Evolutionary conservation across 2,113 vertebrate species (phyloP), one percentile per base, ranked within the genome.

Genomic region (Puntigrus tetrazona): DNA sequence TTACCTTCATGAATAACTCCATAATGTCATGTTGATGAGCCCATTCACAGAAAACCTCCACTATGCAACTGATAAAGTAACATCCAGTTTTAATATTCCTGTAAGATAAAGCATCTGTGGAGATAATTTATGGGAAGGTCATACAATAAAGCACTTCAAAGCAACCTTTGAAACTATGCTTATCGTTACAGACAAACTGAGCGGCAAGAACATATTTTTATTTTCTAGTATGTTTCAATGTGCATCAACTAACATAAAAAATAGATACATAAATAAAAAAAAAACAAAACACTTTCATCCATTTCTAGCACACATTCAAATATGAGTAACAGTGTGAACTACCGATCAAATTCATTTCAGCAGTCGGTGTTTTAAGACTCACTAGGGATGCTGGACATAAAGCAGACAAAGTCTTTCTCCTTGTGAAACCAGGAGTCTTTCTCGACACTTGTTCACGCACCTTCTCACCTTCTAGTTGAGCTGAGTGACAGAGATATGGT

Each of bases 391-490:
- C 3, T 13, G 5, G 75, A 57, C 50, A 57, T 77, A 14, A 77
- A 77, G 6, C 29, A n/a, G 20, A 7, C 20, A 14, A 57, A 77
- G 75, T 77, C 75, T 36, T 55, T 57, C 50, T 77, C 75, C 2
- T 0, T 14, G 50, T 57, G 75, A 5, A 36, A 20, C 20, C 0
- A 3, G 16, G 45, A 1, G 2, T 77, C 75, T 6, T 47, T 57
- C 7, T 36, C 3, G 14, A 5, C 5, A 18, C 27, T 5, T 5
- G 2, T 14, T 67, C 63, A 18, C 3, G 1, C 43, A 36, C 10
- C 0, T 34, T 1, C 50, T n/a, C 50, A 36, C 29, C 75, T 6
- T 29, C 75, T 3, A 0, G 0, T 1, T n/a, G 1, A 0, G 0
- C 75, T 57, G 29, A 45, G 43, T 13, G 47, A 57, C 47, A 57